Evolutionary conservation across 2,113 vertebrate genomes (phyloP).

Genomic region (Chamaetylas fuelleborni): DNA sequence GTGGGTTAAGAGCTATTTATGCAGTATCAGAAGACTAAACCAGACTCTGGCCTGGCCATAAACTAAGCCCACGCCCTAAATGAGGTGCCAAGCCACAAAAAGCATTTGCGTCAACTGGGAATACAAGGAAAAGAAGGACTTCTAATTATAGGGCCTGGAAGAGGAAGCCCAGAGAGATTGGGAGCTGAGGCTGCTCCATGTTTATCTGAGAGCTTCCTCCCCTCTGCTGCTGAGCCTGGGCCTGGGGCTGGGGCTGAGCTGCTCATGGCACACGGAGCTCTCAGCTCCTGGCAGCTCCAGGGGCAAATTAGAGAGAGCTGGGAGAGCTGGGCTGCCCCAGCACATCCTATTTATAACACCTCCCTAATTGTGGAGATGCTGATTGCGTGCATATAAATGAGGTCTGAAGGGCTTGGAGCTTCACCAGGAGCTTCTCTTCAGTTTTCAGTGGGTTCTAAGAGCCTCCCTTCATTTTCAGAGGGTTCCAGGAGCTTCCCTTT

Average conservation of each 20-base stretch:
- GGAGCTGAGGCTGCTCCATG: slow-evolving; percentile 95
- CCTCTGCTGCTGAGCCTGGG: slow-evolving; percentile 72
- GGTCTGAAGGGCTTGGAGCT: neutral
- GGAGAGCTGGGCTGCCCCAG: slow-evolving; percentile 78
- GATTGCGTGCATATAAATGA: slow-evolving; percentile 48
- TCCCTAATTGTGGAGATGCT: slow-evolving; percentile 74
- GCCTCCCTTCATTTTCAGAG: too few relatives aligned
- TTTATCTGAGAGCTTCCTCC: slow-evolving; percentile 99
- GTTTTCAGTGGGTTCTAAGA: too few relatives aligned
- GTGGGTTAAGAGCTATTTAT: slow-evolving; percentile 91
- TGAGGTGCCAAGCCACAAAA: slow-evolving; percentile 99
- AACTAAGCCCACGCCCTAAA: slow-evolving; percentile 97
- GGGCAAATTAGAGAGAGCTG: slow-evolving; percentile 86
- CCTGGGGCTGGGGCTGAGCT: slow-evolving; percentile 74
- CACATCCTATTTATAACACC: slow-evolving; percentile 95
- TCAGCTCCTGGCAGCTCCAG: slow-evolving; percentile 81
- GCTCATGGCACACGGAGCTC: slow-evolving; percentile 81
- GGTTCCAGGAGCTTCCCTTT: neutral
- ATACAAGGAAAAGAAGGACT: slow-evolving; percentile 94
- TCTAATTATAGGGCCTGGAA: slow-evolving; percentile 99
- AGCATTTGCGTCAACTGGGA: slow-evolving; percentile 99
- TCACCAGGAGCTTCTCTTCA: neutral
- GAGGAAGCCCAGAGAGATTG: slow-evolving; percentile 94
- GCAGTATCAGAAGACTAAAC: slow-evolving; percentile 95
- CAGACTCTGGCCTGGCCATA: slow-evolving; percentile 89